Evolutionary conservation across 2,888 invertebrate genomes (phyloP), one percentile per base, ranked within the genome.

Genomic region (Mamestra brassicae): DNA sequence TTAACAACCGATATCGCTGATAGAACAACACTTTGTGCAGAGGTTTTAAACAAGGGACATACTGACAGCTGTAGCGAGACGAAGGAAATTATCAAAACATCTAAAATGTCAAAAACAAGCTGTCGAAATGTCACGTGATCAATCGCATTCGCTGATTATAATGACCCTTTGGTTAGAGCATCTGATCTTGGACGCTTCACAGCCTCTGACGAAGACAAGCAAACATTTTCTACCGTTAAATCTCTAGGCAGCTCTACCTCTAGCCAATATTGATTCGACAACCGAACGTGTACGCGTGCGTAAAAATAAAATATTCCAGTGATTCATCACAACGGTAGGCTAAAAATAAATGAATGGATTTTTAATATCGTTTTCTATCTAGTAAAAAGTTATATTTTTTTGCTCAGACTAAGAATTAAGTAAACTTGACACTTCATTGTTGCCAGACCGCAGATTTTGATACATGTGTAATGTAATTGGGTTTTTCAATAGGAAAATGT

Each of bases 341-440:
- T 81, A 85, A 75, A 85, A 68, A 85, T 81, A 84, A 54, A 60
- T 75, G 67, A 80, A 81, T 84, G 76, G 58, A 68, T 38, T 63
- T 55, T 42, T 67, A 61, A 62, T 62, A 45, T 17, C 50, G 36
- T 84, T 80, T 80, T 80, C 71, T n/a, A 2, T 5, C n/a, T 52
- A 26, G 61, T 55, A 71, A 76, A 55, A 61, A 47, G 42, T 62
- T 50, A 17, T 34, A 26, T 57, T 4, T 67, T 61, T 54, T 42
- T 54, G 34, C 5, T 62, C 8, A 8, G n/a, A 2, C 15, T 57
- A 38, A 3, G 36, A 47, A 62, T 62, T 26, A 13, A n/a, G 47
- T 66, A 45, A 17, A 67, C 1, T 58, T 5, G 42, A 38, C 38
- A 50, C 15, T 52, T 11, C 4, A 47, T 54, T 75, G 63, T 75